Conservation (phyloP, 2,113 vertebrate genomes). For the Suncus etruscus region DNA sequence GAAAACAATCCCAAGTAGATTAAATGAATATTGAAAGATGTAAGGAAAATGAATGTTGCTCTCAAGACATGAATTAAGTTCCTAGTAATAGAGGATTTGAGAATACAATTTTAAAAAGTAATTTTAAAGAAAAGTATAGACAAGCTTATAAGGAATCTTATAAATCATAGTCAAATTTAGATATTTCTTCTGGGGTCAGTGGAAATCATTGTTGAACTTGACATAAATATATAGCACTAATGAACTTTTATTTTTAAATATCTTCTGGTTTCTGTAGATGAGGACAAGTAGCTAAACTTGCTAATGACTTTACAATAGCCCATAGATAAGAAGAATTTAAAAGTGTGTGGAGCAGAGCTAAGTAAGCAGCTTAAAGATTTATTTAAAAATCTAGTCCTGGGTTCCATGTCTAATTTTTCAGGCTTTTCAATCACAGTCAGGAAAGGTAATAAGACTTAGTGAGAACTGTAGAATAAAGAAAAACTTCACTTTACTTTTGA, state of each 20-base stretch:
- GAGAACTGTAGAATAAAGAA: neutral
- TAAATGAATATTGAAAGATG: neutral
- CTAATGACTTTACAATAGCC: neutral
- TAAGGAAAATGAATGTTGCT: neutral
- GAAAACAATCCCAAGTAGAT: neutral
- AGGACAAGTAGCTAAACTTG: neutral
- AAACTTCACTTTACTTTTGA: neutral
- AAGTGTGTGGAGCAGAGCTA: neutral
- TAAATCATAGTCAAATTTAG: neutral
- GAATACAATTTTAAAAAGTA: neutral
- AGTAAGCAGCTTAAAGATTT: neutral
- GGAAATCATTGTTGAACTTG: neutral
- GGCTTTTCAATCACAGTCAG: neutral
- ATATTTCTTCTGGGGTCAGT: slow-evolving; percentile 10
- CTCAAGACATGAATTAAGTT: neutral
- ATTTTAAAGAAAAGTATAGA: neutral
- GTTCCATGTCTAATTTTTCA: neutral
- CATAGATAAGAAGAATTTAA: neutral
- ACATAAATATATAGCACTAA: neutral
- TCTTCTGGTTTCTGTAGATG: neutral
- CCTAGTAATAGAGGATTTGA: neutral
- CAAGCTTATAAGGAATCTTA: neutral
- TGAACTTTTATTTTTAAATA: neutral
- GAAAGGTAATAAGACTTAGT: neutral
- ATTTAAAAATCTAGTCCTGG: neutral